phyloP scores from a whole-genome alignment of 2,888 invertebrate species.

The Athalia rosae region DNA sequence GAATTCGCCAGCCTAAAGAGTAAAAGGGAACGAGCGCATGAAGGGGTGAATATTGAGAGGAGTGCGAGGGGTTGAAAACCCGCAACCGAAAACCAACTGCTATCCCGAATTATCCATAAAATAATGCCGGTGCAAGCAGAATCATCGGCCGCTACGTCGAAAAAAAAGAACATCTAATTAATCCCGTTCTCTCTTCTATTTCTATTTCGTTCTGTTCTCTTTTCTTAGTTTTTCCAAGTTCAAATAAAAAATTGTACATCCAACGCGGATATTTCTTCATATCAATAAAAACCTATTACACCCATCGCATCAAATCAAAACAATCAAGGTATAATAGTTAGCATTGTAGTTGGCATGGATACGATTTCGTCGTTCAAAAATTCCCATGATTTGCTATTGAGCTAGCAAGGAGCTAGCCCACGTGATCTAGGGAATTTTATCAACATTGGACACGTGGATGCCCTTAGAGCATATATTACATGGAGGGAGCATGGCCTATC shows the following conservation, averaged over 20 bases:
- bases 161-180: not conserved
- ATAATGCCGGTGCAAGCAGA: not conserved
- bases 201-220: no score
- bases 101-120: constrained; percentile 11
- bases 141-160: no score
- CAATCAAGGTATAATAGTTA: no score
- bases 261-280: constrained; percentile 13
- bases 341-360: no score
- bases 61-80: constrained; percentile 65
- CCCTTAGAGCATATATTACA: no score
- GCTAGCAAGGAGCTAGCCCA: no score
- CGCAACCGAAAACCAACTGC: constrained; percentile 54
- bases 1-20: constrained; percentile 41
- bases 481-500: no score
- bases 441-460: not conserved
- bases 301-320: not conserved
- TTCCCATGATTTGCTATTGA: no score
- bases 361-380: no score
- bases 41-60: constrained; percentile 41
- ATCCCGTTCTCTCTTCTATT: not conserved
- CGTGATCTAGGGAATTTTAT: constrained; percentile 9
- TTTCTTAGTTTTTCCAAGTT: no score
- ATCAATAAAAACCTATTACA: constrained; percentile 7
- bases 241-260: constrained; percentile 8
- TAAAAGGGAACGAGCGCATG: constrained; percentile 15